Base-by-base conservation (phyloP, 2,797 vertebrate species). In the Hypotaenidia philippensis region DNA sequence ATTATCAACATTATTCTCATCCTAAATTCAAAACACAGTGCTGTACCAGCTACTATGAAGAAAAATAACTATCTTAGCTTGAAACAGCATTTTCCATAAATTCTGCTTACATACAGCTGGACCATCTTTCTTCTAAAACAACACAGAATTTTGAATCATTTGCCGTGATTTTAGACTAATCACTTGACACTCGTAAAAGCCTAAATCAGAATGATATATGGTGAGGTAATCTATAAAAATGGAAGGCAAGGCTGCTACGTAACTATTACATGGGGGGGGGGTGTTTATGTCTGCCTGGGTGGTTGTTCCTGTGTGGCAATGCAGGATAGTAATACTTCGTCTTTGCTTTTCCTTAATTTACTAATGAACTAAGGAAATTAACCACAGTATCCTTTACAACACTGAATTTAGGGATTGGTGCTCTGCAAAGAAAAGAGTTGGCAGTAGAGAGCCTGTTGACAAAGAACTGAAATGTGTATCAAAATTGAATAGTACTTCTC, bases 261-360 rank as follows among this genome's bases (percentile, higher is more conserved):
- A 61, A 86, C 89, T 70, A 65, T 34, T 56, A 22, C 29, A 19
- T 60, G 47, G 41, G 57, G 66, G 34, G 32, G 52, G 47, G 71
- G 78, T 65, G n/a, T 59, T 82, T 86, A 29, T 55, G 70, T 83
- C 78, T 89, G 63, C 72, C 41, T 83, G 63, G 52, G 90, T 94
- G 72, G 82, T 87, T 94, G 41, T 45, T 92, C 72, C 72, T 75
- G 41, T 87, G 93, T 79, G 68, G 72, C 63, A 52, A 16, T 40
- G 41, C 16, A 60, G 20, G 14, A 55, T 41, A 60, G 40, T 49
- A 69, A 69, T 78, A 45, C 50, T 69, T 89, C 56, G 19, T 72
- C 60, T 86, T 52, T 79, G 41, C 47, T 63, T 79, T 87, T 94
- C 36, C 4, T 56, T 70, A 79, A 65, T 34, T 79, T 75, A 32